phyloP scores from a whole-genome alignment of 2,113 vertebrate genomes.

The Toxostoma redivivum region DNA sequence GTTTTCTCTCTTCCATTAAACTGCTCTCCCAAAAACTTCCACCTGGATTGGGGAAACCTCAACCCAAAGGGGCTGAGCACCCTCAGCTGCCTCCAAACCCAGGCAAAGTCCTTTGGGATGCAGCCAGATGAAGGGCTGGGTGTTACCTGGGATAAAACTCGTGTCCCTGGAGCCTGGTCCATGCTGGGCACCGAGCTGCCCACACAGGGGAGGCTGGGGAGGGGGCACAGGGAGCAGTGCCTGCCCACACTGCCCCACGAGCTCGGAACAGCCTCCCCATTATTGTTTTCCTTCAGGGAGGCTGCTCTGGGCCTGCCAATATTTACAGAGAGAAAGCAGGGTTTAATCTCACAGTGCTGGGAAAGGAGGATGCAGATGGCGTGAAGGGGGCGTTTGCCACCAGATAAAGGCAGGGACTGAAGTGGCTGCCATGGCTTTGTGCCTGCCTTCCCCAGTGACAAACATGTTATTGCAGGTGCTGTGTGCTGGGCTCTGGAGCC shows the following conservation, averaged over 20 bases:
- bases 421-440: conserved; percentile 8
- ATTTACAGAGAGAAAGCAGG: conserved; percentile 30
- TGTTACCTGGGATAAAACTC: not conserved
- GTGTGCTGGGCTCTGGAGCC: not conserved
- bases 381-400: conserved; percentile 5
- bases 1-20: not conserved
- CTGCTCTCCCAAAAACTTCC: not conserved
- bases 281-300: conserved; percentile 43
- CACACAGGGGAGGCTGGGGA: not conserved
- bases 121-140: not conserved
- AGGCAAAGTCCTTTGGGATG: not conserved
- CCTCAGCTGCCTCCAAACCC: not conserved
- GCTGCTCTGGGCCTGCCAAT: conserved; percentile 34
- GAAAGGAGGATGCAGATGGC: conserved; percentile 54
- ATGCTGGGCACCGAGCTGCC: not conserved
- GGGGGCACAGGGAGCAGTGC: not conserved
- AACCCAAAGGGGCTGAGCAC: not conserved
- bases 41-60: not conserved
- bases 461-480: conserved; percentile 44
- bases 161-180: not conserved
- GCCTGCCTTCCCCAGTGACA: not conserved
- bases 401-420: not conserved
- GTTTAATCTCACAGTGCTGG: conserved; percentile 12
- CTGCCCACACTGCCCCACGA: not conserved
- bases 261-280: not conserved